Evolutionary conservation across 64 coral and sea anemone genomes (phyloP), one percentile per base, ranked within the genome.

Genomic region (Cladopsammia gracilis): DNA sequence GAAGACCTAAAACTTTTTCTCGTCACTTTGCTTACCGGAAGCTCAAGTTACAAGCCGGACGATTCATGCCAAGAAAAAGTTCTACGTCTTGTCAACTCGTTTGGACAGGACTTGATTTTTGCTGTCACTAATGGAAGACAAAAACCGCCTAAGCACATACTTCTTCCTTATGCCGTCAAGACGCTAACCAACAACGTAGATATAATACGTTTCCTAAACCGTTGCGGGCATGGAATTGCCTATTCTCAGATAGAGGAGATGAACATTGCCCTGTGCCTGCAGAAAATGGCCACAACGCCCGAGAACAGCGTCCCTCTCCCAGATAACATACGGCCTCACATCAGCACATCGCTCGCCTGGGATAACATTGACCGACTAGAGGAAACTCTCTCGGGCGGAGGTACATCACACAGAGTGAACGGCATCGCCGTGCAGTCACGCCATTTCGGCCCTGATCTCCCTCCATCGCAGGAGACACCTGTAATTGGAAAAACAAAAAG

Each of bases 331-430:
- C 61, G 68, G 22, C 67, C 57, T 57, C 65, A 73, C 75, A 47
- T 96, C 76, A 78, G 64, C 43, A 96, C 88, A 11, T 88, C 77
- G 4, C 76, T 96, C 16, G 94, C 89, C 10, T 92, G 84, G 89
- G 89, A 92, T 59, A 88, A 92, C 66, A 96, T 96, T 78, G 95
- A 96, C 83, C 25, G 90, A 42, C 67, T 88, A 24, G 95, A 96
- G 50, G 86, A 89, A 49, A 87, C 88, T 16, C 77, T 79, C 53
- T 79, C 77, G 53, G 51, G 51, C 11, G 50, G 53, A 61, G 77
- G 77, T 19, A 58, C 77, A 54, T 79, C 77, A 61, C 77, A 79
- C 24, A 11, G 48, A 54, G 77, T 79, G 53, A 79, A 79, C 58
- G 77, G 77, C n/a, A 79, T 56, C 53, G 77, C 77, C 26, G 77